phyloP scores from a whole-genome alignment of 2,797 vertebrate genomes.

The Brotula barbata region DNA sequence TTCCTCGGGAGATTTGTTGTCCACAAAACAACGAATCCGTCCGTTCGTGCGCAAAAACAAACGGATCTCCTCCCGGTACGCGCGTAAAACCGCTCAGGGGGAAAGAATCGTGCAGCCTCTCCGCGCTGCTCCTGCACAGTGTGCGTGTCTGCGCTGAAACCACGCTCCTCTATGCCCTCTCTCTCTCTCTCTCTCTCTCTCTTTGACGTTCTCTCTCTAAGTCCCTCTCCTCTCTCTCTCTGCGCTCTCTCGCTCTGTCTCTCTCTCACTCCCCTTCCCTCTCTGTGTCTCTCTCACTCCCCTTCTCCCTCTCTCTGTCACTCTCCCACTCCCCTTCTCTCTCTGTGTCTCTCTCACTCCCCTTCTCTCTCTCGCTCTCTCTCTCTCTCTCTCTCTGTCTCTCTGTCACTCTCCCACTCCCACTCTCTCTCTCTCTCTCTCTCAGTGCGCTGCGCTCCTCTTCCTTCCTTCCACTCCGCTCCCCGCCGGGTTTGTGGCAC shows the following conservation, averaged over 20 bases:
- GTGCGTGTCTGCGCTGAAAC: conserved; percentile 35
- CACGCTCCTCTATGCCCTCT: background rate
- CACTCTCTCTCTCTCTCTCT: no score
- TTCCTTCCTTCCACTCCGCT: conserved; percentile 58
- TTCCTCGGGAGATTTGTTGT: no score
- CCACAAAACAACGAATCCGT: background rate
- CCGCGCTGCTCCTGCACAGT: conserved; percentile 41
- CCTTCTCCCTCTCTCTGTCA: conserved; percentile 58
- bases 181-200: background rate
- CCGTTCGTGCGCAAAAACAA: conserved; percentile 30
- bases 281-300: conserved; percentile 14
- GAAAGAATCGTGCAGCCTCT: conserved; percentile 35
- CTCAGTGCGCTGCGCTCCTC: conserved; percentile 41
- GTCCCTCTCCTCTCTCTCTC: conserved; percentile 7
- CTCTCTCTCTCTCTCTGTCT: conserved; percentile 2
- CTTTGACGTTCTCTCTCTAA: no score
- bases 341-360: conserved; percentile 13
- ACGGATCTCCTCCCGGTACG: conserved; percentile 27
- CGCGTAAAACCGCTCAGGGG: conserved; percentile 62
- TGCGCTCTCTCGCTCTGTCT: no score
- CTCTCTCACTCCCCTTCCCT: conserved; percentile 2
- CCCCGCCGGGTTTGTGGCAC: conserved; percentile 65
- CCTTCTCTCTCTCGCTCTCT: conserved; percentile 13
- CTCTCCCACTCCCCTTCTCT: conserved; percentile 17
- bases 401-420: no score